Percentiles rank a stretch among this genome's conserved stretches.
Conservation (phyloP, 2,888 invertebrate genomes). For the Folsomia manolachei region DNA sequence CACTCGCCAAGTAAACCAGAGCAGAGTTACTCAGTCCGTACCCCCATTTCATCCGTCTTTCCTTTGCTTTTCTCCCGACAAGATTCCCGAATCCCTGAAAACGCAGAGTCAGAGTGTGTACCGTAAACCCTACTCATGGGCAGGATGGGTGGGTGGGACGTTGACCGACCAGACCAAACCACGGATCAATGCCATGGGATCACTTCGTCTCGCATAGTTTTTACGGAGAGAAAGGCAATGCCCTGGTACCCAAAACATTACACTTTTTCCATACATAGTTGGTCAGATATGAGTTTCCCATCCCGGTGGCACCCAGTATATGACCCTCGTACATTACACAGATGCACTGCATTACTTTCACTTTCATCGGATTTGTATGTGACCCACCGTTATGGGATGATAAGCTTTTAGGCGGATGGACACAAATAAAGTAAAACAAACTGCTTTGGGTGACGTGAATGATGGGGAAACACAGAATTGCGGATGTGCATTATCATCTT, state of each 20-base stretch:
- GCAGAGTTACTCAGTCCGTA: not conserved
- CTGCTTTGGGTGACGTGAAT: no score
- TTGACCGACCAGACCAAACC: constrained; percentile 47
- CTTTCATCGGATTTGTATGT: constrained; percentile 26
- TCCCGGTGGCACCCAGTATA: no score
- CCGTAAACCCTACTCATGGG: no score
- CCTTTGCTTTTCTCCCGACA: constrained; percentile 34
- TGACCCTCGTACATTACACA: no score
- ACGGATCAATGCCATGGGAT: constrained; percentile 48
- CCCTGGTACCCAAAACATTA: constrained; percentile 29
- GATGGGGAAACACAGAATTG: no score
- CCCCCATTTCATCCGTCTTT: not conserved
- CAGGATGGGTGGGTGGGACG: constrained; percentile 43
- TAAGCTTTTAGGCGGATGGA: not conserved
- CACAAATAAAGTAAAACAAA: not conserved
- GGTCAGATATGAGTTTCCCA: no score
- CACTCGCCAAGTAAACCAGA: constrained; percentile 10
- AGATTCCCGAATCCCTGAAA: constrained; percentile 42
- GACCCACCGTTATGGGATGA: not conserved
- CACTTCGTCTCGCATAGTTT: not conserved
- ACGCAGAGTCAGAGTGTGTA: not conserved
- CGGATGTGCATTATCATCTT: no score
- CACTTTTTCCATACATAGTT: not conserved
- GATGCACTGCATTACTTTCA: constrained; percentile 16
- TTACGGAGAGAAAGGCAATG: constrained; percentile 33